phyloP scores from a whole-genome alignment of 2,888 invertebrate species.

The Sceliomorpha sp. region DNA sequence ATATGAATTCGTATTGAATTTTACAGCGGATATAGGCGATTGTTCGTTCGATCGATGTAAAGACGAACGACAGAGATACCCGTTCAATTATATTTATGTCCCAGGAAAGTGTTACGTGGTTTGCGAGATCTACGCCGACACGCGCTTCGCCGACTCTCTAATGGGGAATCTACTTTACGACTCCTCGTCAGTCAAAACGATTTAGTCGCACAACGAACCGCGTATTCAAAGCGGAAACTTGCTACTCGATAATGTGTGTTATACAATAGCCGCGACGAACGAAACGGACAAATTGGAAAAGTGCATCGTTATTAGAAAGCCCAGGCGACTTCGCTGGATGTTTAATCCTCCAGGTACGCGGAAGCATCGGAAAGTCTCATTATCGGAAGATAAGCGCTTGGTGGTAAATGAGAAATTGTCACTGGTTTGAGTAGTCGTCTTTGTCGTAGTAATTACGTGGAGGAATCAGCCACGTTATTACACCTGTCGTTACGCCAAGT shows the following conservation, averaged over 20 bases:
- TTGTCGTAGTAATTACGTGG: constrained; percentile 35
- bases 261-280: constrained; percentile 34
- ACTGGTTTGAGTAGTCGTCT: constrained; percentile 41
- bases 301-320: constrained; percentile 55
- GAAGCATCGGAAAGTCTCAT: constrained; percentile 40
- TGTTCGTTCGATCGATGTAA: no score
- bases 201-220: constrained; percentile 35
- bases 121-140: not conserved
- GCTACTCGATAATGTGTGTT: constrained; percentile 41
- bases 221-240: constrained; percentile 48
- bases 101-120: constrained; percentile 25
- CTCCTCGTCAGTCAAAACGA: constrained; percentile 16
- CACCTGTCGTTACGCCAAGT: no score
- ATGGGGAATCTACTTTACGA: constrained; percentile 5
- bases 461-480: constrained; percentile 28
- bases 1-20: no score
- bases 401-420: constrained; percentile 34
- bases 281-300: constrained; percentile 23
- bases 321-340: not conserved
- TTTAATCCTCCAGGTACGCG: constrained; percentile 29
- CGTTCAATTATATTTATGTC: constrained; percentile 30
- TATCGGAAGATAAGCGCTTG: constrained; percentile 35
- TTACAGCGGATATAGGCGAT: no score
- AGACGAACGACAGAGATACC: no score
- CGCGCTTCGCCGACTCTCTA: constrained; percentile 1